A percentile compares a stretch with the other conserved stretches of the same genome.
phyloP scores from a whole-genome alignment of 1,140 invertebrate genomes.

The Drosophila oshimai region DNA sequence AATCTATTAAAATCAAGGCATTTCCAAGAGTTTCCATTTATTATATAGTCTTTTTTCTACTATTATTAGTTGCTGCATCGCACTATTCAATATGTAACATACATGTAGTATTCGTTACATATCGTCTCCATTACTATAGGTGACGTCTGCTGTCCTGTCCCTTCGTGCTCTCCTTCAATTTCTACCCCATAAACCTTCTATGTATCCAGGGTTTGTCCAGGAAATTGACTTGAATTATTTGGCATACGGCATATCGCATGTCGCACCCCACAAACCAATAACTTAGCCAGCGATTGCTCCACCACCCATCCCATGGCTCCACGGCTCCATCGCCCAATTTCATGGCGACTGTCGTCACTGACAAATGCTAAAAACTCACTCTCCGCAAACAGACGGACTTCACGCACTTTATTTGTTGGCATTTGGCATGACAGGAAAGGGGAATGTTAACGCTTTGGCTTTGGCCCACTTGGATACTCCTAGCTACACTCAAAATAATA shows the following conservation, averaged over 20 bases:
- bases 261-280: conserved; percentile 42
- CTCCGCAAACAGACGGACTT: not conserved
- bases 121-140: conserved; percentile 10
- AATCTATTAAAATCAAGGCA: too few species aligned
- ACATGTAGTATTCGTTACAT: not conserved
- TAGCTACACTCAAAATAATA: not conserved
- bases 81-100: not conserved
- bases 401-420: conserved; percentile 45
- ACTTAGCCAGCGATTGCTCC: conserved; percentile 13
- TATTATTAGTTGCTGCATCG: not conserved
- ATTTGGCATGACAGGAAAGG: conserved; percentile 38
- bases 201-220: conserved; percentile 20
- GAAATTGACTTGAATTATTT: conserved; percentile 59
- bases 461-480: not conserved
- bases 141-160: not conserved
- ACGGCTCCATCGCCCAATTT: conserved; percentile 1
- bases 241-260: conserved; percentile 37
- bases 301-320: not conserved
- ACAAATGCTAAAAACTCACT: conserved; percentile 32
- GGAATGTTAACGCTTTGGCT: conserved; percentile 40
- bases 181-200: not conserved
- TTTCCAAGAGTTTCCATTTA: too few species aligned
- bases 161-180: not conserved
- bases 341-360: conserved; percentile 19
- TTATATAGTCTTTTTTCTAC: not conserved